Evolutionary conservation across 2,797 vertebrate species (phyloP).

Genomic region (Chloroceryle amazona): DNA sequence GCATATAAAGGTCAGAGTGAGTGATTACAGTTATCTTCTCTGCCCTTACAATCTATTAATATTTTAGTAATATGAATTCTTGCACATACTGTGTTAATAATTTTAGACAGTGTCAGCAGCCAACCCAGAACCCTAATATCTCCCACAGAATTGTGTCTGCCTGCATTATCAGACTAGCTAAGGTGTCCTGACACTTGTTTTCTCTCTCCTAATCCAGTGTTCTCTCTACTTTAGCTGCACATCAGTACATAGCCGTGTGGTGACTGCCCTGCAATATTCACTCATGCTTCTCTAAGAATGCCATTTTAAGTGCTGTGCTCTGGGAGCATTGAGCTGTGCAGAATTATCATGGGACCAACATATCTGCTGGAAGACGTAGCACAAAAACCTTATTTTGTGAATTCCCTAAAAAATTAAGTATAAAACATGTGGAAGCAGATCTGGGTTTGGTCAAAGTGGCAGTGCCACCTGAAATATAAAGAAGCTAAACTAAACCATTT

Average conservation of each 20-base stretch:
- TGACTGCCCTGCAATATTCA: background rate
- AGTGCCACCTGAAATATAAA: background rate
- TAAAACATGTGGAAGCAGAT: background rate
- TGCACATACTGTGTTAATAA: background rate
- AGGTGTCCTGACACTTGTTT: background rate
- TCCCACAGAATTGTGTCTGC: background rate
- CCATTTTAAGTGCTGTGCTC: background rate
- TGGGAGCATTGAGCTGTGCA: background rate
- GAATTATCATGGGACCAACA: background rate
- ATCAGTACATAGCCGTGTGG: rapidly evolving
- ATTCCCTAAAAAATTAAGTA: background rate
- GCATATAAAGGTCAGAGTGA: background rate
- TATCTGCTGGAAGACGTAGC: background rate
- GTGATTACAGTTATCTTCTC: background rate
- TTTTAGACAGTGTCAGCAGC: background rate
- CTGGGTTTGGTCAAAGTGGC: background rate
- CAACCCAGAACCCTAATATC: background rate
- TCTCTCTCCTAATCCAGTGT: background rate
- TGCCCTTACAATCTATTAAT: background rate
- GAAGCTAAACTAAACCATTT: background rate
- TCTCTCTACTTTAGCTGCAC: background rate
- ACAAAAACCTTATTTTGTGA: background rate
- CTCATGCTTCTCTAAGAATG: background rate
- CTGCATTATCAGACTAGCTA: background rate
- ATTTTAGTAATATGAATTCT: background rate